phyloP scores from a whole-genome alignment of 2,888 invertebrate genomes.

The Didymodactylos carnosus region DNA sequence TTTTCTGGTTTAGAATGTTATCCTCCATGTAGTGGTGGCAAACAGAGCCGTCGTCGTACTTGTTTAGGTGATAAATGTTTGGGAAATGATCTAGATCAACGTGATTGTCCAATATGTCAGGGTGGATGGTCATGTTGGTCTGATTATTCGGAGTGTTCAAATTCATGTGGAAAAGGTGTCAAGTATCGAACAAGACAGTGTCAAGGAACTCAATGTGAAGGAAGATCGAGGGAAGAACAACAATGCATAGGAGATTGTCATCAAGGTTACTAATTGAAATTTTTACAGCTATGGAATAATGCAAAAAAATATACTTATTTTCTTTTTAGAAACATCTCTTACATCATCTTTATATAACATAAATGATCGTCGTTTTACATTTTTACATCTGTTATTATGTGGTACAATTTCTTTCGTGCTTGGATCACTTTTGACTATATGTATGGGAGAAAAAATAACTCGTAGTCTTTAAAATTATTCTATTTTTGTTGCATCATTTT shows the following conservation, averaged over 20 bases:
- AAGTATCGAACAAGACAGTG: not conserved
- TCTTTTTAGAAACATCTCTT: too few species aligned
- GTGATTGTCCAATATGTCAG: not conserved
- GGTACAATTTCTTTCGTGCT: not conserved
- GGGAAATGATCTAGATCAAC: not conserved
- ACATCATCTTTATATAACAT: not conserved
- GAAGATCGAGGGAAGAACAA: not conserved
- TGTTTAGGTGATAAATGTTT: not conserved
- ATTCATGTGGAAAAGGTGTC: not conserved
- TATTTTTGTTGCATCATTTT: too few species aligned
- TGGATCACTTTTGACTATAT: not conserved
- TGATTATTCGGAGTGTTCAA: not conserved
- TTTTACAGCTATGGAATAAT: not conserved
- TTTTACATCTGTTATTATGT: not conserved
- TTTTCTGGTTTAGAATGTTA: not conserved
- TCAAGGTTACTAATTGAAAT: not conserved
- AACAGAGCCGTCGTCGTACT: not conserved
- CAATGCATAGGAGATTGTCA: not conserved
- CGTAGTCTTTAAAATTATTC: not conserved
- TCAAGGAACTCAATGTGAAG: not conserved
- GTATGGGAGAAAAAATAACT: not conserved
- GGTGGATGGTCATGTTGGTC: conserved; percentile 4
- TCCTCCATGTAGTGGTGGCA: not conserved
- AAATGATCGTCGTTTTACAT: not conserved
- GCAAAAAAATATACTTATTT: too few species aligned